These are phyloP conservation scores for Psittacula echo DNA, from an alignment of 2,797 vertebrate genomes.

Conservation along the genomic window DNA sequence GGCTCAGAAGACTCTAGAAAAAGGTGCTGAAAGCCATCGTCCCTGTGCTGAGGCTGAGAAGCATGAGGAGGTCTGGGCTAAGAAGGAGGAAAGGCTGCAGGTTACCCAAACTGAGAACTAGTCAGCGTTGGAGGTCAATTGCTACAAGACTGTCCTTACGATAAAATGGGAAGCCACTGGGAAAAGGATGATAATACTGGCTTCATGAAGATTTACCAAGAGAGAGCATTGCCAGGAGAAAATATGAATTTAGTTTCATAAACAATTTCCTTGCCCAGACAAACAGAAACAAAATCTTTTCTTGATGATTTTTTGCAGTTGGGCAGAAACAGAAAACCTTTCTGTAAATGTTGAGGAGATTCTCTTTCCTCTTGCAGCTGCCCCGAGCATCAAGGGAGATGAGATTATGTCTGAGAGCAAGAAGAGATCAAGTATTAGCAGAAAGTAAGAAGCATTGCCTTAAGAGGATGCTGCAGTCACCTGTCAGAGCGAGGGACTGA, in stretches of 20 bases:
- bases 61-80: background rate
- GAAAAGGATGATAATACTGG: background rate
- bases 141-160: background rate
- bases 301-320: background rate
- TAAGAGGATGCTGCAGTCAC: background rate
- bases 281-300: conserved; percentile 22
- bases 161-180: background rate
- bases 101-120: background rate
- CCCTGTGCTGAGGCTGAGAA: background rate
- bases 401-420: background rate
- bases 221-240: background rate
- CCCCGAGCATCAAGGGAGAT: background rate
- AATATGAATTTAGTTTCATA: background rate
- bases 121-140: background rate
- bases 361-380: background rate
- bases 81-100: background rate
- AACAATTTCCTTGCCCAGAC: background rate
- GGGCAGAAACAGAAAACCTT: background rate
- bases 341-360: conserved; percentile 22
- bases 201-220: background rate
- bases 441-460: background rate
- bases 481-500: background rate
- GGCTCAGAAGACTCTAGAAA: background rate
- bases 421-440: background rate
- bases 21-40: background rate